Conservation (phyloP, 2,113 vertebrate genomes). For the Crypturellus undulatus region DNA sequence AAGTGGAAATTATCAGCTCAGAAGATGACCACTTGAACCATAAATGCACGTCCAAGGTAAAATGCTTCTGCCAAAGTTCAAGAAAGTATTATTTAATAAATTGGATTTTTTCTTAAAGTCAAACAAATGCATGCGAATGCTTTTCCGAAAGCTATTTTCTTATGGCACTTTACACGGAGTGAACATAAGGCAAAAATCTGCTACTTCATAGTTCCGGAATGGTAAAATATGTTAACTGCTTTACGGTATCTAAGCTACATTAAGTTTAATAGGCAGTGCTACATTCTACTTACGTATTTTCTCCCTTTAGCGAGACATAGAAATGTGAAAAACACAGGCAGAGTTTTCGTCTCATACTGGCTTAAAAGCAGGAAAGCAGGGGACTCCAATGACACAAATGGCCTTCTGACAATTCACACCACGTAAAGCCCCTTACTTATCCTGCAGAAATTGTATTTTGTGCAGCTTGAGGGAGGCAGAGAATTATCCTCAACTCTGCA, state of each 20-base stretch:
- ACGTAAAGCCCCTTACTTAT: neutral
- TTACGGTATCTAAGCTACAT: neutral
- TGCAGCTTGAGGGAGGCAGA: neutral
- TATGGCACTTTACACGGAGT: neutral
- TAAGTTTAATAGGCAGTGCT: neutral
- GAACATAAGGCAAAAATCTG: neutral
- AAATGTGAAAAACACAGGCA: neutral
- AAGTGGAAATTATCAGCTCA: neutral
- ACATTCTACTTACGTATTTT: neutral
- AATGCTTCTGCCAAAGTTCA: neutral
- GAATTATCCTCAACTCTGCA: neutral
- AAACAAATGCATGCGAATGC: neutral
- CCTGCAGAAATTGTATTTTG: too few species aligned
- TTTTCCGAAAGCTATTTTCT: neutral
- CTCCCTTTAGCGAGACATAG: neutral
- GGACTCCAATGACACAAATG: neutral
- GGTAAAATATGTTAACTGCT: neutral
- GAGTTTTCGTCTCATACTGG: neutral
- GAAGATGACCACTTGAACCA: neutral
- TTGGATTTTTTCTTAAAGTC: neutral
- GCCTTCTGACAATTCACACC: neutral
- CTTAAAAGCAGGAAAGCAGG: neutral
- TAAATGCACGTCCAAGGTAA: neutral
- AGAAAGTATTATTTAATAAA: accelerated
- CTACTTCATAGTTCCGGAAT: neutral